These are phyloP conservation scores for Pocillopora damicornis DNA, from an alignment of 64 coral and sea anemone species.

Conservation along the genomic window DNA sequence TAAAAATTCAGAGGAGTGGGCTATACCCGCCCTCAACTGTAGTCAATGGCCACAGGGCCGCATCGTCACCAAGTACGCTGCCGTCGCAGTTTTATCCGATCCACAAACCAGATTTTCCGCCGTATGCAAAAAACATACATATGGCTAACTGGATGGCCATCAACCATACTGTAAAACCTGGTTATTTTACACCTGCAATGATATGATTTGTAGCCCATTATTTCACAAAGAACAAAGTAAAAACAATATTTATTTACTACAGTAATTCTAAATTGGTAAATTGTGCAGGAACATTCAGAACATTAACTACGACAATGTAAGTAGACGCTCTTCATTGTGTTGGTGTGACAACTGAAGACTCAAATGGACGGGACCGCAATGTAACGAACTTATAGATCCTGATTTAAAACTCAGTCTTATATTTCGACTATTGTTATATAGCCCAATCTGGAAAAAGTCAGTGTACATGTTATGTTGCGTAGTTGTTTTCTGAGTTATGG, in stretches of 20 bases:
- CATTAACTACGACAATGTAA: too few relatives aligned
- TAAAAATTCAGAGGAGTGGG: conserved; percentile 10
- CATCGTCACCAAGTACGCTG: background rate
- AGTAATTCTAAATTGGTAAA: background rate
- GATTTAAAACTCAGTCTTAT: too few relatives aligned
- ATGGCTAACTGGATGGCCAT: conserved; percentile 18
- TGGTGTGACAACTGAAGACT: too few relatives aligned
- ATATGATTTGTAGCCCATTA: background rate
- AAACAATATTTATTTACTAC: background rate
- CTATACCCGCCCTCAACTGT: background rate
- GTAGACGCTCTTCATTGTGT: too few relatives aligned
- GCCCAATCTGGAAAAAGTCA: too few relatives aligned
- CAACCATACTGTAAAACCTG: background rate
- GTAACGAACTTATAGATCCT: too few relatives aligned
- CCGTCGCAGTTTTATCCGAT: background rate
- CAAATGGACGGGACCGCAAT: too few relatives aligned
- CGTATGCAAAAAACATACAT: background rate
- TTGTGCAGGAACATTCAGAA: too few relatives aligned
- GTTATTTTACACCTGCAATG: conserved; percentile 13
- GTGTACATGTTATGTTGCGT: too few relatives aligned
- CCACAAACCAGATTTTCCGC: conserved; percentile 7
- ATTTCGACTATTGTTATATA: too few relatives aligned
- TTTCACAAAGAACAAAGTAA: background rate
- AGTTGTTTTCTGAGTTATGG: too few relatives aligned
- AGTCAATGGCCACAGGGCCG: background rate